Conservation (phyloP, 2,888 invertebrate genomes). For the Anodontia alba region DNA sequence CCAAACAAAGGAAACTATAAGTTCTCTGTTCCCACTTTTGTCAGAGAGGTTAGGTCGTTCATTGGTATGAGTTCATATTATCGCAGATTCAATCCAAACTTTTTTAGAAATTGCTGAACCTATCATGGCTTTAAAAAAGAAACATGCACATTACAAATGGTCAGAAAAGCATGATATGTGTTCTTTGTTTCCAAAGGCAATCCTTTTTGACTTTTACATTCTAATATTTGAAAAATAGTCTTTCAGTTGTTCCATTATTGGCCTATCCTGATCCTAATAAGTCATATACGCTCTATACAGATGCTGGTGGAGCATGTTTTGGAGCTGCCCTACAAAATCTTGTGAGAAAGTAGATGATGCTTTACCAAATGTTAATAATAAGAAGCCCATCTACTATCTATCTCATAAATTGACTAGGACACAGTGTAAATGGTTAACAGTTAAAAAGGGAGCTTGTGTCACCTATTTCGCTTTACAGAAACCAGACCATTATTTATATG, state of each 20-base stretch:
- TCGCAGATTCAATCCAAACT: conserved; percentile 42
- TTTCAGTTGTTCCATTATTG: conserved; percentile 31
- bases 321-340: conserved; percentile 27
- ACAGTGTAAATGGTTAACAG: conserved; percentile 30
- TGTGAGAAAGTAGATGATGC: conserved; percentile 1
- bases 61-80: conserved; percentile 47
- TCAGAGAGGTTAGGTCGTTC: conserved; percentile 36
- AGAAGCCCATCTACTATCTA: conserved; percentile 31
- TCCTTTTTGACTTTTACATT: no score
- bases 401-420: conserved; percentile 35
- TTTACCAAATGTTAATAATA: conserved; percentile 12
- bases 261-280: conserved; percentile 33
- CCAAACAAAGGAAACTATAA: neutral
- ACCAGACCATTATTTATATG: conserved; percentile 37
- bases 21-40: conserved; percentile 20
- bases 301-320: conserved; percentile 12
- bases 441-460: conserved; percentile 41
- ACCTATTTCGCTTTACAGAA: conserved; percentile 32
- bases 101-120: conserved; percentile 42
- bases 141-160: conserved; percentile 44
- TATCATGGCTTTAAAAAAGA: conserved; percentile 37
- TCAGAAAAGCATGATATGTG: conserved; percentile 9
- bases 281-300: conserved; percentile 42
- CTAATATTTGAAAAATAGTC: conserved; percentile 31
- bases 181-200: no score